Evolutionary conservation across 2,888 invertebrate genomes (phyloP), one percentile per base, ranked within the genome.

Genomic region (Lagria hirta): DNA sequence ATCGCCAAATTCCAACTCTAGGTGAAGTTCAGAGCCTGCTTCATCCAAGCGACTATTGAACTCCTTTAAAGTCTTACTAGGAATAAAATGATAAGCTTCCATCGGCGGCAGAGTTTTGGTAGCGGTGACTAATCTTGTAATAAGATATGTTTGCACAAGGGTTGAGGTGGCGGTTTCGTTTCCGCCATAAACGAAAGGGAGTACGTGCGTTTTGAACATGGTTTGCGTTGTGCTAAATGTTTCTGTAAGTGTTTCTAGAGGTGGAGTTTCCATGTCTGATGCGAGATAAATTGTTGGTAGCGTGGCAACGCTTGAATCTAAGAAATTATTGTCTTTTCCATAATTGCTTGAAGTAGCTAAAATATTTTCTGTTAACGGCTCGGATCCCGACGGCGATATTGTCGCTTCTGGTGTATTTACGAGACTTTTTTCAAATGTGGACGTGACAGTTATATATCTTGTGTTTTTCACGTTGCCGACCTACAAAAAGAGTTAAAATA

Each of bases 161-260:
- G 94, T 93, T 55, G 89, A 73, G 46, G 81, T 84, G 33, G 80
- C 82, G 0, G 90, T 88, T 54, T 88, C 81, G 45, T 82, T 82
- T 8, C 80, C 81, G 45, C 82, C 83, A 49, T 81, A 80, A 21
- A 92, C 78, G 1, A 93, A 82, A 0, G 94, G 94, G 34, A 94
- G 73, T 46, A 94, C 82, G 65, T 93, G 91, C 1, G 94, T 94
- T 71, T 91, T 92, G 10, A 91, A 73, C 75, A 92, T 83, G 5
- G 86, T 79, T 69, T 93, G 90, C 1, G 91, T 92, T 3, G 93
- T 91, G 57, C 92, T 91, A 72, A 91, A 94, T 2, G 91, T 91
- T 72, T 94, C 92, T 1, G 90, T 91, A 24, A 89, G 75, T 1
- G 91, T 92, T 74, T 92, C 90, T 33, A 94, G 71, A 0, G 90